Base-by-base conservation (phyloP, 2,888 invertebrate genomes). In the Phengaris alcon region DNA sequence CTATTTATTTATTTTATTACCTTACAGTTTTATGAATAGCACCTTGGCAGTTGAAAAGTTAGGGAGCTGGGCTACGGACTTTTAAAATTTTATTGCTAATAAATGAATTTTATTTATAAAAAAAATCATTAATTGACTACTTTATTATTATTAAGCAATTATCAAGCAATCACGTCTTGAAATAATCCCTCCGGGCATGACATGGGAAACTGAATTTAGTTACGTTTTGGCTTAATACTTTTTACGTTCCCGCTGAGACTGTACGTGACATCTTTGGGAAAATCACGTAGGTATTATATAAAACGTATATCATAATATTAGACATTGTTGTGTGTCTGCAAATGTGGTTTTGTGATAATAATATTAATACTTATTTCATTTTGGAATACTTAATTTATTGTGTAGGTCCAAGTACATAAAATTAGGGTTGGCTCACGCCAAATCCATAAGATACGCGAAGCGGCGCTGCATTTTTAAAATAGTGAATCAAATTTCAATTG, bases 171-270 rank as follows among this genome's bases (percentile, higher is more conserved):
- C 91, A 91, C 91, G 91, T 88, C 89, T 87, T 87, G 89, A 86
- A 88, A 90, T 91, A 90, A 90, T 90, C 90, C 81, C 84, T 83
- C 84, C 81, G 83, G 83, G 84, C 80, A 84, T 82, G 83, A 85
- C 85, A 84, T 84, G 83, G 84, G 86, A 85, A 87, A 88, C 87
- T 83, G 84, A 87, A 88, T 88, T 89, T 89, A 89, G 88, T 88
- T 82, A 79, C 81, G 82, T 82, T 89, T 86, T 86, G 84, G 86
- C 85, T 86, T 88, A 88, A 87, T 86, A 87, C 84, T 79, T 88
- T 88, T 90, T 89, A 90, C 87, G 87, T 81, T 82, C 82, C 87
- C 87, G 82, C 77, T 81, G 86, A 89, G 84, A 82, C 79, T 80
- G 81, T 82, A 87, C 87, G 88, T 88, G 88, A 87, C 83, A 51